These are phyloP conservation scores for Limosa lapponica DNA, from an alignment of 2,797 vertebrate genomes.

Conservation along the genomic window DNA sequence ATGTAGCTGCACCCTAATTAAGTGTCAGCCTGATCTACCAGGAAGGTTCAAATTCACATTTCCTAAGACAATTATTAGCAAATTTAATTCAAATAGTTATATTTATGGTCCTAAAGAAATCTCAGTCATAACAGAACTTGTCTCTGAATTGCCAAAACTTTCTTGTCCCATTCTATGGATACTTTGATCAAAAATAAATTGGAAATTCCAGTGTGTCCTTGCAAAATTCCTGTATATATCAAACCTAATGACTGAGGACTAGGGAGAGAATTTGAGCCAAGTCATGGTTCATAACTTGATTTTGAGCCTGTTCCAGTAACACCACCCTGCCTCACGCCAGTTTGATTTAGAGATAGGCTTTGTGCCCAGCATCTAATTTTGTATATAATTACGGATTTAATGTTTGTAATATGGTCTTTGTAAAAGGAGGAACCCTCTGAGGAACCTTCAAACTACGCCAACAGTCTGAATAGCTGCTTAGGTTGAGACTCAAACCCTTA, in stretches of 20 bases:
- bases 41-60: neutral
- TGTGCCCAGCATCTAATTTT: slow-evolving; percentile 26
- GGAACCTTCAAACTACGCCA: neutral
- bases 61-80: neutral
- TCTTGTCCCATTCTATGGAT: neutral
- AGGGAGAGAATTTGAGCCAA: slow-evolving; percentile 18
- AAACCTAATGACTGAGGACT: slow-evolving; percentile 19
- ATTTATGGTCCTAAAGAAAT: neutral
- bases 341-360: slow-evolving; percentile 62
- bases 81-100: neutral
- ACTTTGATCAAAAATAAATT: neutral
- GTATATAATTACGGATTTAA: slow-evolving; percentile 33
- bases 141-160: neutral
- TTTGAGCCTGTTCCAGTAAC: slow-evolving; percentile 45
- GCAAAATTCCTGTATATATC: slow-evolving; percentile 28
- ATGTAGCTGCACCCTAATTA: slow-evolving; percentile 15
- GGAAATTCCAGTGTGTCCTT: neutral
- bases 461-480: neutral
- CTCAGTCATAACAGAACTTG: neutral
- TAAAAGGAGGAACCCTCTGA: neutral
- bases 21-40: neutral
- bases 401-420: neutral
- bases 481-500: neutral
- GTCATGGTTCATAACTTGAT: slow-evolving; percentile 37
- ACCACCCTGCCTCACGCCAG: slow-evolving; percentile 17